phyloP scores from a whole-genome alignment of 1,140 invertebrate species.

The Aphelenchoides besseyi region DNA sequence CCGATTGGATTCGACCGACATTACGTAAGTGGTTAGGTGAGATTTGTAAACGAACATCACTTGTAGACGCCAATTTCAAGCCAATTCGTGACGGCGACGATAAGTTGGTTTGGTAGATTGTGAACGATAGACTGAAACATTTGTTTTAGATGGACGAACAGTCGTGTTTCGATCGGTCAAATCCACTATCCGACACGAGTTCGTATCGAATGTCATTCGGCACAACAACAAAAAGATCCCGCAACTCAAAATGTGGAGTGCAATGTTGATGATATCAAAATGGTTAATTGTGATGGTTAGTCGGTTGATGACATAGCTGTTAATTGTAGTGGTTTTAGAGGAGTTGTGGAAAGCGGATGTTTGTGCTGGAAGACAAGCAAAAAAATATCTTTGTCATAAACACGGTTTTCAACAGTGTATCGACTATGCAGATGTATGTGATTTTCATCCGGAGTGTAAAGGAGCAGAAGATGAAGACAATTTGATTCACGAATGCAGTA shows the following conservation, averaged over 20 bases:
- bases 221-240: not conserved
- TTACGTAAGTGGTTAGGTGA: no score
- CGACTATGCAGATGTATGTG: constrained; percentile 36
- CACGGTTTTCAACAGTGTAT: constrained; percentile 25
- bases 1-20: constrained; percentile 48
- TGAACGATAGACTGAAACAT: constrained; percentile 18
- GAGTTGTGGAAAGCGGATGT: constrained; percentile 23
- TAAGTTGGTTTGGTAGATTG: constrained; percentile 31
- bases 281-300: constrained; percentile 42
- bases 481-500: constrained; percentile 40
- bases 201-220: constrained; percentile 47
- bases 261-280: constrained; percentile 39
- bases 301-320: constrained; percentile 10
- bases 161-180: constrained; percentile 39
- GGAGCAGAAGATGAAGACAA: constrained; percentile 44
- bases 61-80: constrained; percentile 39
- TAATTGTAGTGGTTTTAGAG: constrained; percentile 33
- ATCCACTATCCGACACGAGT: constrained; percentile 48
- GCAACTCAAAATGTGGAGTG: constrained; percentile 39
- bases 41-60: no score
- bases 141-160: constrained; percentile 40
- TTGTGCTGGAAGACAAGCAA: not conserved
- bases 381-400: constrained; percentile 36
- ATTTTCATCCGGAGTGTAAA: constrained; percentile 40
- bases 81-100: constrained; percentile 28